Base-by-base conservation (phyloP, 2,113 vertebrate species). In the Siphamia tubifer region DNA sequence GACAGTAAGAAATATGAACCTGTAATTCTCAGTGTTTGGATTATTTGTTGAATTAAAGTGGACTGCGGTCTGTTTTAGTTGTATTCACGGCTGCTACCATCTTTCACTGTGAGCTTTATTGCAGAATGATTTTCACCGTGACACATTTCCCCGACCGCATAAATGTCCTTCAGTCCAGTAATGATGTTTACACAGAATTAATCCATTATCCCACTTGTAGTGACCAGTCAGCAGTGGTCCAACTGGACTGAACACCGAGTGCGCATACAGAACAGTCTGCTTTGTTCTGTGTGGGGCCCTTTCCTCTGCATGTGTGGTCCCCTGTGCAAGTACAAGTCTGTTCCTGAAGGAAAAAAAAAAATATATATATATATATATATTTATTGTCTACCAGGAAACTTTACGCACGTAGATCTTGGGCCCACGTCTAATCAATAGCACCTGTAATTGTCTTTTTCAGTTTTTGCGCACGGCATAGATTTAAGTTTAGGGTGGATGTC, bases 261-360 rank as follows among this genome's bases (percentile, higher is more conserved):
- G 27, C 28, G 2, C 24, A 67, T 25, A 73, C n/a, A n/a, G n/a
- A n/a, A 38, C 32, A 38, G 54, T n/a, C 7, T 17, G 21, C 55
- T 54, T 8, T 72, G 71, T 53, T 61, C 49, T 55, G 36, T 24
- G 48, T 31, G 34, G 38, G 40, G 32, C 25, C 16, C 25, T 19
- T 43, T 57, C 27, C 25, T 24, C 53, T 63, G 28, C 60, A 31
- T 40, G 72, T 77, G 58, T 69, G 68, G 43, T 68, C 70, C 47
- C 27, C 15, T 13, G 12, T 56, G n/a, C n/a, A 27, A 47, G 42
- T 15, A 9, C 12, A 27, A 34, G 21, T 12, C 0, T 4, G 10
- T 15, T 53, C 24, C 7, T 25, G 23, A 30, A 4, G 31, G 16
- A 40, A 17, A 55, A 19, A 10, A 12, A 28, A 0, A 21, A 24